Base-by-base conservation (phyloP, 2,888 invertebrate genomes). In the Kuschelorhynchus macadamiae region DNA sequence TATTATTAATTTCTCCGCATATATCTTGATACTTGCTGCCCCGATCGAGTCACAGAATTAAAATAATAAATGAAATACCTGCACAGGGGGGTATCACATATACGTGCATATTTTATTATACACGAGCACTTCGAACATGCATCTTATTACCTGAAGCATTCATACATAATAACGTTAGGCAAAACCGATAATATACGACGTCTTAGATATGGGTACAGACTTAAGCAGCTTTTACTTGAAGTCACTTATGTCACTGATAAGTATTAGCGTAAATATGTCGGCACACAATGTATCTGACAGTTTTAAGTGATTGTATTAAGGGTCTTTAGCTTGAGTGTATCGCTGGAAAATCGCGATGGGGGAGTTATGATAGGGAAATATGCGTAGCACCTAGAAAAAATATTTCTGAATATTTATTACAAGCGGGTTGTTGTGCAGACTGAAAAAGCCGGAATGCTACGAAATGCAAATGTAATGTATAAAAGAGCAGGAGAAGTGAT, bases 21-120 rank as follows among this genome's bases (percentile, higher is more conserved):
- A 42, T 47, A 49, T 67, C 61, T 61, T 67, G 46, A 46, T 42
- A 56, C 55, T 61, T 49, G 47, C 41, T 55, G 52, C 60, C 53
- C 46, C 49, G 47, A 53, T 46, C 47, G 44, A 49, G 55, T 41
- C 55, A 56, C 50, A 64, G 42, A 32, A 61, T 61, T 61, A 61
- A 50, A 61, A 67, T 67, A 60, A 67, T 55, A 67, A 67, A 67
- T 67, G 67, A 33, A 41, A 56, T 9, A 56, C 14, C 66, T 62
- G 46, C 66, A 18, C 55, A 55, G 66, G 60, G 65, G 50, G 64
- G 57, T 32, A 59, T 52, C 21, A 8, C 17, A 42, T 63, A 47
- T 33, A 46, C 46, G 25, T 46, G 49, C 56, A 63, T 63, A 63
- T 63, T 41, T 47, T 60, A 56, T 44, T 21, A 59, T 44, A 39